phyloP scores from a whole-genome alignment of 2,113 vertebrate genomes.

The Machaerirhynchus nigripectus region DNA sequence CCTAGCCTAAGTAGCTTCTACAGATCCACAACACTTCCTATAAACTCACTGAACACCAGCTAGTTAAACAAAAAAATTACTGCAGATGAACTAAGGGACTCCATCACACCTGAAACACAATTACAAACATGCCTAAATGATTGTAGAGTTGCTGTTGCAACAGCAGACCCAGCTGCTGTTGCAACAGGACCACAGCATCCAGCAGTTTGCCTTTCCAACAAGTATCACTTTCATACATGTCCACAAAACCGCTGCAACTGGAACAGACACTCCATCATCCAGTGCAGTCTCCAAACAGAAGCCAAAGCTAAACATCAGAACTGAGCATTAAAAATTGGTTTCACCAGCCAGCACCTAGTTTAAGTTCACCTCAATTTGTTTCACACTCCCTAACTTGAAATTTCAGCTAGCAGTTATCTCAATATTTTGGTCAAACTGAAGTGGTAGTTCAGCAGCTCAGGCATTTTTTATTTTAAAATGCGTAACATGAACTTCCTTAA shows the following conservation, averaged over 20 bases:
- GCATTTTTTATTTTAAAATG: background rate
- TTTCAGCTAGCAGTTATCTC: background rate
- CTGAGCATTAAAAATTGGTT: background rate
- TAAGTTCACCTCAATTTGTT: background rate
- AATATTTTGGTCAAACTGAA: background rate
- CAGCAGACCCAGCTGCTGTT: background rate
- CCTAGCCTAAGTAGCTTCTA: background rate
- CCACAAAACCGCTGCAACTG: background rate
- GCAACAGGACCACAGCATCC: background rate
- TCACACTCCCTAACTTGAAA: background rate
- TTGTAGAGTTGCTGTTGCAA: background rate
- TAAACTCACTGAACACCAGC: background rate
- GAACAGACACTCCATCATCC: background rate
- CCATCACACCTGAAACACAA: background rate
- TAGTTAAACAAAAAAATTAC: background rate
- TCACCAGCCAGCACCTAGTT: background rate
- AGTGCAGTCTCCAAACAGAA: background rate
- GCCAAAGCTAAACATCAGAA: background rate
- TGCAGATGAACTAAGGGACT: background rate
- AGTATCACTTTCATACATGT: background rate
- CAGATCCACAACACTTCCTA: background rate
- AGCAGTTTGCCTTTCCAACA: background rate
- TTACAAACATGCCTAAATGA: background rate
- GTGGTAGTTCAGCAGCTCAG: background rate
- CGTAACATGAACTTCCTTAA: background rate